phyloP scores from a whole-genome alignment of 2,888 invertebrate species.

The Clivina fossor region DNA sequence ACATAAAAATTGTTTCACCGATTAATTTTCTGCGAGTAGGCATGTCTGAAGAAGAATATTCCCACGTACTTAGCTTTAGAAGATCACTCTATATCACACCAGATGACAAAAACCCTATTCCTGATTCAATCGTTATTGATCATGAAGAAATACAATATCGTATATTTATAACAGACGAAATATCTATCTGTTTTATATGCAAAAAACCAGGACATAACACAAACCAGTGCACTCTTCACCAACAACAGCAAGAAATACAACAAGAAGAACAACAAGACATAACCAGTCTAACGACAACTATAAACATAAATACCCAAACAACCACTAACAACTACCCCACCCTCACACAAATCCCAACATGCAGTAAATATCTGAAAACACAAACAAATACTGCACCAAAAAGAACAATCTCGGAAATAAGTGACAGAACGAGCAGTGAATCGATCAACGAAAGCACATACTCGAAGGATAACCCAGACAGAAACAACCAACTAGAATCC shows the following conservation, averaged over 20 bases:
- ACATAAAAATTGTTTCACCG: constrained; percentile 3
- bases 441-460: neutral
- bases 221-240: neutral
- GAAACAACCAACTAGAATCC: no score
- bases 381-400: no score
- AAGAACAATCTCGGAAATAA: no score
- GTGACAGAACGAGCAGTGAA: no score
- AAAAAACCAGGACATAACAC: neutral
- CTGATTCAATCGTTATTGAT: neutral
- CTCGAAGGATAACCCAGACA: no score
- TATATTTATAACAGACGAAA: neutral
- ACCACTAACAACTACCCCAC: no score
- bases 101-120: neutral
- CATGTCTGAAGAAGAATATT: constrained; percentile 11
- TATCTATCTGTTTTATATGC: neutral
- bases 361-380: no score
- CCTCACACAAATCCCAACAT: no score
- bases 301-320: no score
- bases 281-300: no score
- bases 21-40: constrained; percentile 10
- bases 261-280: no score
- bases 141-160: neutral
- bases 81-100: constrained; percentile 10
- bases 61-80: constrained; percentile 8
- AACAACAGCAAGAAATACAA: neutral